These are phyloP conservation scores for Tanytarsus gracilentus DNA, from an alignment of 2,888 invertebrate genomes.

Conservation along the genomic window DNA sequence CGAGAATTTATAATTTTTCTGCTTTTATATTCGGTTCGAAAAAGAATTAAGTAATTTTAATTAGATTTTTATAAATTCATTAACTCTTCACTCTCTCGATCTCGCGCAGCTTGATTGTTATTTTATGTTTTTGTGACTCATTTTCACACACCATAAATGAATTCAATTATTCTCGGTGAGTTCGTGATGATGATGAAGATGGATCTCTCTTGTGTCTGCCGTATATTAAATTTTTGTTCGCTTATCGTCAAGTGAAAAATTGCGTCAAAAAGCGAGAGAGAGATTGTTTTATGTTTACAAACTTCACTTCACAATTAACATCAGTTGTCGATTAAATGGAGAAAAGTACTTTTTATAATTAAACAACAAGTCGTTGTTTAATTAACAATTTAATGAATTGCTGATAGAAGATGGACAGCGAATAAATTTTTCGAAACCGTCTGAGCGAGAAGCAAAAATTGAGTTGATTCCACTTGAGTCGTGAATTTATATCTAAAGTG, in stretches of 20 bases:
- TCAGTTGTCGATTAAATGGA: conserved; percentile 11
- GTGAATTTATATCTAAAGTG: background rate
- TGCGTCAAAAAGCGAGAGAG: background rate
- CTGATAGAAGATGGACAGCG: conserved; percentile 20
- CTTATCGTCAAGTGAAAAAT: background rate
- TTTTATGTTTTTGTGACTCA: background rate
- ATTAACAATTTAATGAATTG: conserved; percentile 27
- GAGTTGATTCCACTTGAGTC: background rate
- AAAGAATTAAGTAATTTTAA: conserved; percentile 13
- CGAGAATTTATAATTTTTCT: background rate
- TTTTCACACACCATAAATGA: too few relatives aligned
- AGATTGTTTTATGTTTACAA: conserved; percentile 15
- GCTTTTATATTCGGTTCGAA: background rate
- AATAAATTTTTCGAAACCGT: too few relatives aligned
- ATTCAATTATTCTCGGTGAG: too few relatives aligned
- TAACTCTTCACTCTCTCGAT: too few relatives aligned
- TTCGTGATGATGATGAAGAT: too few relatives aligned
- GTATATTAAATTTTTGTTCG: too few relatives aligned
- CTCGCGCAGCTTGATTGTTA: background rate
- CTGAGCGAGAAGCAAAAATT: too few relatives aligned
- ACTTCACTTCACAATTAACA: conserved; percentile 15
- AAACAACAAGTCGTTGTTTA: conserved; percentile 13
- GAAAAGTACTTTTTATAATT: background rate
- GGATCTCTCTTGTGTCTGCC: too few relatives aligned
- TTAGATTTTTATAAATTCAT: background rate